Conservation (phyloP, 2,797 vertebrate species). For the Tangara arthus region DNA sequence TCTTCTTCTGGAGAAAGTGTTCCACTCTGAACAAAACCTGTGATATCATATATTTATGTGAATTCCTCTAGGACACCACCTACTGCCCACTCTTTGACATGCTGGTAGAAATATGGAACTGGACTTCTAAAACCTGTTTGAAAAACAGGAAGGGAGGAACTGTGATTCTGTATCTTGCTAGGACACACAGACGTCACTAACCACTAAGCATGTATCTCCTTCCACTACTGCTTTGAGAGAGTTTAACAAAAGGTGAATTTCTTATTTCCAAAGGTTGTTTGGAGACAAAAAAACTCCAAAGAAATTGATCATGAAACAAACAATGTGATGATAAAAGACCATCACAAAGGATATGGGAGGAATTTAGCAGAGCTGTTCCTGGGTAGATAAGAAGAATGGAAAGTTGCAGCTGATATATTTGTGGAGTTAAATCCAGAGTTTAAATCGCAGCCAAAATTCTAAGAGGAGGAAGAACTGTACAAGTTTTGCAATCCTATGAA, state of each 20-base stretch:
- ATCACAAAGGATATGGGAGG: background rate
- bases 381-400: background rate
- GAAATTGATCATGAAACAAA: background rate
- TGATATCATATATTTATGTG: background rate
- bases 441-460: background rate
- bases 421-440: background rate
- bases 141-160: background rate
- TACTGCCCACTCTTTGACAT: background rate
- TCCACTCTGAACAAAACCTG: background rate
- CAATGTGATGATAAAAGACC: background rate
- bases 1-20: background rate
- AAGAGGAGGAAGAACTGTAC: background rate
- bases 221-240: background rate
- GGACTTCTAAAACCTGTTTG: background rate
- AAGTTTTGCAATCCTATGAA: background rate
- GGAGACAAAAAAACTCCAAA: background rate
- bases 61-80: background rate
- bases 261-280: background rate
- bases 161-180: background rate
- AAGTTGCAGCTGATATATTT: background rate
- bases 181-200: background rate
- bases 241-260: background rate
- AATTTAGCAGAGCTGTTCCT: background rate
- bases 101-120: background rate
- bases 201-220: background rate